These are phyloP conservation scores for Amitus sp. DNA, from an alignment of 2,888 invertebrate genomes.

Conservation along the genomic window DNA sequence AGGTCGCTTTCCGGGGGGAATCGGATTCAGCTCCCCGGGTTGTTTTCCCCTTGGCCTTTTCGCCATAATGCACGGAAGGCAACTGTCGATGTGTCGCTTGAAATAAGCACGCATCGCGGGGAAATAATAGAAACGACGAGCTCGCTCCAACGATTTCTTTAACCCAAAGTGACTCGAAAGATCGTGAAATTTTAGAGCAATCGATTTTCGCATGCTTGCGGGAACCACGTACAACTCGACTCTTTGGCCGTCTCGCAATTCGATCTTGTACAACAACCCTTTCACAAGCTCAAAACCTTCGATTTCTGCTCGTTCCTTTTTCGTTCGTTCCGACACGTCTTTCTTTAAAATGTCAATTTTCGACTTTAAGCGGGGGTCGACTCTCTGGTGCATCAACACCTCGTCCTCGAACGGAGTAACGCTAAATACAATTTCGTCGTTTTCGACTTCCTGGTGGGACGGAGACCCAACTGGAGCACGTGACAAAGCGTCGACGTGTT, in stretches of 20 bases:
- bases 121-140: constrained; percentile 41
- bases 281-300: not conserved
- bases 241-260: not conserved
- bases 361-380: not conserved
- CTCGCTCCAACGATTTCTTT: constrained; percentile 25
- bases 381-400: not conserved
- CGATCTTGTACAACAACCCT: not conserved
- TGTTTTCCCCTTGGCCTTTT: constrained; percentile 37
- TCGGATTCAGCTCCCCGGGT: no score
- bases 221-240: constrained; percentile 23
- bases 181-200: no score
- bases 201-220: no score
- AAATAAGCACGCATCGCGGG: constrained; percentile 37
- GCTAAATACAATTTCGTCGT: not conserved
- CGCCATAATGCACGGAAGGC: constrained; percentile 42
- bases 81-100: constrained; percentile 33
- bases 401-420: not conserved
- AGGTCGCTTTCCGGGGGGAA: constrained; percentile 39
- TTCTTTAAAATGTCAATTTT: constrained; percentile 9
- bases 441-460: not conserved
- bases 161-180: constrained; percentile 43
- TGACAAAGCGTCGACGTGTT: not conserved
- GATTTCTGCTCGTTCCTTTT: not conserved
- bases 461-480: not conserved
- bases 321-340: not conserved